A percentile compares a stretch with the other conserved stretches of the same genome.
phyloP scores from a whole-genome alignment of 2,888 invertebrate genomes.

The Drosophila barbarae region DNA sequence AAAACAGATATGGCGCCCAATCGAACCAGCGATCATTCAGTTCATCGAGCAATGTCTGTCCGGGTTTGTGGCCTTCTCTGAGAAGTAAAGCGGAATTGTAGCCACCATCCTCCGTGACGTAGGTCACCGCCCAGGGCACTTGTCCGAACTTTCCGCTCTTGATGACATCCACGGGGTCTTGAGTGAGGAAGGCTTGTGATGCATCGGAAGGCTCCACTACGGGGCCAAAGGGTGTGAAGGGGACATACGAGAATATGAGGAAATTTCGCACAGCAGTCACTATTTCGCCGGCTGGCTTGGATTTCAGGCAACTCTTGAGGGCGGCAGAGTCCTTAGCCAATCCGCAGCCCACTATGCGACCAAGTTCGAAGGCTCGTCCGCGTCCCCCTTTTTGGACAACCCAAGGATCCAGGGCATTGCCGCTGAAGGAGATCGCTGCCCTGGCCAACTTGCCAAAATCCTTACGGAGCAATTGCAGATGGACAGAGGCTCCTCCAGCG shows the following conservation, averaged over 20 bases:
- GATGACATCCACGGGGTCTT: constrained; percentile 84
- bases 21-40: constrained; percentile 81
- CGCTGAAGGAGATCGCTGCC: constrained; percentile 83
- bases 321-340: constrained; percentile 79
- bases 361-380: constrained; percentile 83
- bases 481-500: constrained; percentile 87
- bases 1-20: constrained; percentile 83
- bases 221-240: constrained; percentile 87
- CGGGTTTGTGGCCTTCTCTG: constrained; percentile 30
- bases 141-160: constrained; percentile 82
- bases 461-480: constrained; percentile 86
- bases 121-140: constrained; percentile 85
- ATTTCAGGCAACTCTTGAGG: constrained; percentile 84
- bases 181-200: constrained; percentile 83
- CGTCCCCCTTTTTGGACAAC: constrained; percentile 80
- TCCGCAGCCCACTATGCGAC: constrained; percentile 85
- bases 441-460: constrained; percentile 56
- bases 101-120: constrained; percentile 86
- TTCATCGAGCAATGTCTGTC: constrained; percentile 80
- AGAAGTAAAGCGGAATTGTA: constrained; percentile 83
- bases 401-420: constrained; percentile 84
- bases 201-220: constrained; percentile 82
- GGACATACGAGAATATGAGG: constrained; percentile 83
- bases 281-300: constrained; percentile 83
- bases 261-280: constrained; percentile 80